Evolutionary conservation across 2,113 vertebrate genomes (phyloP), one percentile per base, ranked within the genome.

Genomic region (Ploceus nigricollis): DNA sequence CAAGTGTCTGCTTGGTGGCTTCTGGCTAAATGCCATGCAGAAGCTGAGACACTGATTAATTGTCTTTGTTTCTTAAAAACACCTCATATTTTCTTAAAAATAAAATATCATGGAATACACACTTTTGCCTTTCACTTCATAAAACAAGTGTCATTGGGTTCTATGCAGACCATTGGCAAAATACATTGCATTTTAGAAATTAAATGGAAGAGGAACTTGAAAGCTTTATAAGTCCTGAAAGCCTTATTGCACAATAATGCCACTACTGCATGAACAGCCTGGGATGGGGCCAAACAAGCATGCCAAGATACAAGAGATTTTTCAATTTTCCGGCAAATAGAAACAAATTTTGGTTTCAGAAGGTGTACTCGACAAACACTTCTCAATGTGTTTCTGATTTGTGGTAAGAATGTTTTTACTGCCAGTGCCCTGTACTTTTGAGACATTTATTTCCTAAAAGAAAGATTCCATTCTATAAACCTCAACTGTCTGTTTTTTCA

Each of bases 401-500:
- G 98, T 93, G 98, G 97, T 97, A 97, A 98, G 98, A 99, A 98
- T 98, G 98, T 99, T 99, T 98, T 98, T 98, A 97, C 98, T 98
- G 96, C 97, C 98, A 85, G 93, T 98, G 97, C 97, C 97, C 98
- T 97, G 97, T 98, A 97, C 97, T 97, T 97, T 98, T 85, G 95
- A 98, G 98, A 98, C 97, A 97, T 97, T 97, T 98, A 97, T 98
- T 98, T 98, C 97, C 96, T 98, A 98, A 98, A 98, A 96, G 95
- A 97, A 97, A 97, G 98, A 98, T 98, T 98, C 97, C 95, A 98
- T 98, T 98, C 98, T 98, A 96, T 95, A 98, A 98, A 96, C 98
- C 98, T 98, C 98, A 98, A 98, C 98, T 98, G 98, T 98, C 98
- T 99, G 98, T 98, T 98, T 99, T 90, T 98, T 98, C 98, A 96